Conservation (phyloP, 1,140 invertebrate species). For the Brachionus angularis region DNA sequence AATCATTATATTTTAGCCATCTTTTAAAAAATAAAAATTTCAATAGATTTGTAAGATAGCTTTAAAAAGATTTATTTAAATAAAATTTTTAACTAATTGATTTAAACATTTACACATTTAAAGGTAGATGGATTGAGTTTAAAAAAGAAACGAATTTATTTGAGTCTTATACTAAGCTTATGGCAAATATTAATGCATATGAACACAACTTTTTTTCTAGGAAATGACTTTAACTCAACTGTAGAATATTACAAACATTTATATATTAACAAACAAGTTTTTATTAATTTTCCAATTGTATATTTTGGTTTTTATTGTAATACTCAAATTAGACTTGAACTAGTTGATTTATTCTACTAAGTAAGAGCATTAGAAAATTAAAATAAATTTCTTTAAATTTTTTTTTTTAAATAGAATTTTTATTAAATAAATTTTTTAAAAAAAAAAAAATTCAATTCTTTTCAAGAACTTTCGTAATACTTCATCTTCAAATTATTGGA, state of each 20-base stretch:
- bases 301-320: slow-evolving; percentile 3
- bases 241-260: not conserved
- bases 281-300: not conserved
- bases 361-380: too few species aligned
- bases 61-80: not conserved
- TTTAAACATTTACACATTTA: not conserved
- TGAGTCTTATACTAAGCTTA: not conserved
- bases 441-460: not conserved
- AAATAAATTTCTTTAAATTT: too few species aligned
- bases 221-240: slow-evolving; percentile 12
- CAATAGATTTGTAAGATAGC: not conserved
- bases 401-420: not conserved
- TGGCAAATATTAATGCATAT: slow-evolving; percentile 15
- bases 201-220: slow-evolving; percentile 5
- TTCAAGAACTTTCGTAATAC: slow-evolving; percentile 5
- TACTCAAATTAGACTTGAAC: slow-evolving; percentile 34
- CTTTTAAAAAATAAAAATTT: not conserved
- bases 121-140: not conserved
- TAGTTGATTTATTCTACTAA: slow-evolving; percentile 26
- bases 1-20: not conserved
- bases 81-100: not conserved
- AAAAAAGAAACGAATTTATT: not conserved
- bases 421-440: not conserved
- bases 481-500: slow-evolving; percentile 5
- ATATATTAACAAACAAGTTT: too few species aligned